Evolutionary conservation across 2,113 vertebrate species (phyloP).

Genomic region (Hiodon alosoides): DNA sequence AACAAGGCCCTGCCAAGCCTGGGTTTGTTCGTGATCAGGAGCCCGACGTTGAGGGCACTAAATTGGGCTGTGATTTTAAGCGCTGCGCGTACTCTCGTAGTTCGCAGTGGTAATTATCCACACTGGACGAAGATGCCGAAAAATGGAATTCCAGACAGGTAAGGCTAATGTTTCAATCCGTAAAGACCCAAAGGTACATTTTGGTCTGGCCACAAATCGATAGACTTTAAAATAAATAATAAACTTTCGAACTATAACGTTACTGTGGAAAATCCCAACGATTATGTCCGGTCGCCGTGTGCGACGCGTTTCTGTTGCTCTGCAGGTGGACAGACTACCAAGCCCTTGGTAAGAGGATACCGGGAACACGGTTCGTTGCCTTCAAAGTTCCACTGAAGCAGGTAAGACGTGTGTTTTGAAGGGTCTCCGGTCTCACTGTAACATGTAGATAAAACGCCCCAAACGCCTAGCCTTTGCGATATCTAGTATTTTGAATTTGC

Average conservation of each 20-base stretch:
- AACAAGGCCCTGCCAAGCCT: not conserved
- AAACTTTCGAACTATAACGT: too few relatives aligned
- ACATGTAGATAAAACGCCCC: not conserved
- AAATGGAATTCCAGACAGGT: constrained; percentile 48
- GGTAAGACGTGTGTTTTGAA: constrained; percentile 47
- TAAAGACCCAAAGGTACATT: not conserved
- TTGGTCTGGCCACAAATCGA: too few relatives aligned
- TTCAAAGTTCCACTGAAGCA: constrained; percentile 84
- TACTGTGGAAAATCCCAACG: not conserved
- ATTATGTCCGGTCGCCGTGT: not conserved
- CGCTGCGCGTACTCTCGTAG: not conserved
- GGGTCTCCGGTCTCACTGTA: not conserved
- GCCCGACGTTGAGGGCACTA: not conserved
- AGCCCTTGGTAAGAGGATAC: constrained; percentile 69
- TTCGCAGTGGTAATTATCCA: not conserved
- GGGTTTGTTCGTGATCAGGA: not conserved
- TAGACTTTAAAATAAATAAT: not conserved
- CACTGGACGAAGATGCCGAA: constrained; percentile 32
- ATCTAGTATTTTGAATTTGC: too few relatives aligned
- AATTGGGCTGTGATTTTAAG: not conserved
- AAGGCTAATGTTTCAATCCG: not conserved
- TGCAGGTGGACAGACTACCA: constrained; percentile 76
- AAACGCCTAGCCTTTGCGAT: too few relatives aligned
- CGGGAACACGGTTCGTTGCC: constrained; percentile 81
- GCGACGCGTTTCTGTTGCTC: not conserved